Evolutionary conservation across 1,140 invertebrate genomes (phyloP), one percentile per base, ranked within the genome.

Genomic region (Ditylenchus dipsaci): DNA sequence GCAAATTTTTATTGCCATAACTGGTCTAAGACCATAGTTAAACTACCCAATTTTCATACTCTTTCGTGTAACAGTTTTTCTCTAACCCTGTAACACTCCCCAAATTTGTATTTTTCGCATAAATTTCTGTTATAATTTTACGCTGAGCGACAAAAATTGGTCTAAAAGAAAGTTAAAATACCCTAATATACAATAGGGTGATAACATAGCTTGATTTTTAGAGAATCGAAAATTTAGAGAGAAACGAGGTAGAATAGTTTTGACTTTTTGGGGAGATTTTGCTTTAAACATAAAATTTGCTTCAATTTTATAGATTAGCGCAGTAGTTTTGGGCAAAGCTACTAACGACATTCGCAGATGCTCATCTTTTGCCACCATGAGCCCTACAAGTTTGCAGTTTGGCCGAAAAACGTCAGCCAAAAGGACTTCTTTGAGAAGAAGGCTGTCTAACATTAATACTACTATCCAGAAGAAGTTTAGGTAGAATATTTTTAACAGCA

Each of bases 301-400:
- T 13, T 61, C 3, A 61, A 59, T 13, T 13, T 61, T 61, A 7
- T n/a, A 61, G 59, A 61, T 61, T 27, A 61, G 59, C 38, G 3
- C 3, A 30, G 59, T 61, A 21, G n/a, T 61, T 5, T 61, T 61
- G 59, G 59, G 59, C n/a, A 61, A 61, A 61, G 59, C 59, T 19
- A 26, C 59, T 8, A 61, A 61, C 1, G 59, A 61, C 38, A 61
- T 61, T 21, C 59, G 59, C 5, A 19, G 59, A 26, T 27, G 59
- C 29, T 61, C 59, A 3, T 21, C 38, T 19, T 61, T 61, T 30
- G n/a, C 5, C 26, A 29, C 3, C 23, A 19, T 17, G 3, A 26
- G 15, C 23, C n/a, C n/a, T 7, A 53, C n/a, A 26, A 53, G n/a
- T 26, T 19, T 53, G 8, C 49, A 26, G 1, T 21, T 19, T 19